Conservation (phyloP, 2,888 invertebrate genomes). For the Rhagonycha lutea region DNA sequence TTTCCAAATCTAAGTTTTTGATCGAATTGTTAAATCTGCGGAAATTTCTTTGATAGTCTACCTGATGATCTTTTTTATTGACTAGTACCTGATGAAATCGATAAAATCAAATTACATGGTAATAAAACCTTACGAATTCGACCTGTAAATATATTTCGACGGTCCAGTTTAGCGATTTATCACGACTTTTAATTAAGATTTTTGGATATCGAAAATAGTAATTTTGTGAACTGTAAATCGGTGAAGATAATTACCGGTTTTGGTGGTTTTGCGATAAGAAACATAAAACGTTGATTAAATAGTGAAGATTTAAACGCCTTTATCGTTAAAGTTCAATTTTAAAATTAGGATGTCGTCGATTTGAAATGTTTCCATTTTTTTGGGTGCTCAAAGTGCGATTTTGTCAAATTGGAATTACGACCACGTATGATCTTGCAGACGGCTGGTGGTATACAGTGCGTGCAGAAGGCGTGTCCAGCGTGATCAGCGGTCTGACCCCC, state of each 20-base stretch:
- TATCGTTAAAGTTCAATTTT: neutral
- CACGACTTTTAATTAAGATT: slow-evolving; percentile 27
- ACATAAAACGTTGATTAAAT: neutral
- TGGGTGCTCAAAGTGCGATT: neutral
- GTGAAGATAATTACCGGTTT: slow-evolving; percentile 5
- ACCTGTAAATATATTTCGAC: slow-evolving; percentile 23
- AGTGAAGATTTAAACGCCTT: neutral
- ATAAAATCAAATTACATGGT: slow-evolving; percentile 47
- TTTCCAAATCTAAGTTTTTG: neutral
- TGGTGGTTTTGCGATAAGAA: neutral
- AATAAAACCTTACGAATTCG: slow-evolving; percentile 44
- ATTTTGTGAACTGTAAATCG: slow-evolving; percentile 19
- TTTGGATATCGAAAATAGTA: slow-evolving; percentile 22
- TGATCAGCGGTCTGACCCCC: slow-evolving; percentile 44
- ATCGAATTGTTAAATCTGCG: too few relatives aligned
- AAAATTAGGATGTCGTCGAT: neutral
- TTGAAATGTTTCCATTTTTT: neutral
- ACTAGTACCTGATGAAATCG: slow-evolving; percentile 21
- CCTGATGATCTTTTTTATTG: neutral
- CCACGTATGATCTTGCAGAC: slow-evolving; percentile 6
- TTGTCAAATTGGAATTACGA: neutral
- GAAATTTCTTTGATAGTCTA: neutral
- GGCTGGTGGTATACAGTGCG: slow-evolving; percentile 37
- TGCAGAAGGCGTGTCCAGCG: slow-evolving; percentile 45
- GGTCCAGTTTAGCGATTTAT: slow-evolving; percentile 12